Evolutionary conservation across 2,113 vertebrate species (phyloP).

Genomic region (Caretta caretta): DNA sequence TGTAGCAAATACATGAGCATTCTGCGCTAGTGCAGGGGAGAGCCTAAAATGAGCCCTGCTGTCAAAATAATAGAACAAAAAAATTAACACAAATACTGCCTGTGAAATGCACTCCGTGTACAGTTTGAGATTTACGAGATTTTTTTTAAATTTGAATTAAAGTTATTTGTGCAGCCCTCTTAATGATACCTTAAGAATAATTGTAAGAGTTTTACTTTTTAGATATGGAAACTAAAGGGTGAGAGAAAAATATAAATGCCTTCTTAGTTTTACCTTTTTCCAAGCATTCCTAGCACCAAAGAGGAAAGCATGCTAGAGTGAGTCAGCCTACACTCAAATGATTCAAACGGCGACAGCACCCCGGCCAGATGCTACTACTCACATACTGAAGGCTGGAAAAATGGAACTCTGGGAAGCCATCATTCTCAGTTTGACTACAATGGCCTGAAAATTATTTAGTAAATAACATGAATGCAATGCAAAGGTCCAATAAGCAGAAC

Average conservation of each 20-base stretch:
- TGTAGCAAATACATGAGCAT: not conserved
- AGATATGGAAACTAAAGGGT: slow-evolving; percentile 17
- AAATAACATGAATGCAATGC: slow-evolving; percentile 52
- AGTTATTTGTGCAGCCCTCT: not conserved
- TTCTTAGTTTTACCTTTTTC: slow-evolving; percentile 41
- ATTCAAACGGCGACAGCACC: slow-evolving; percentile 50
- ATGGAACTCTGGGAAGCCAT: slow-evolving; percentile 61
- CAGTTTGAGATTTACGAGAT: not conserved
- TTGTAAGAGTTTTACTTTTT: slow-evolving; percentile 20
- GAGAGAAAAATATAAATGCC: not conserved
- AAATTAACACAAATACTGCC: not conserved
- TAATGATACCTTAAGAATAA: slow-evolving; percentile 43
- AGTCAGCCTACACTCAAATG: slow-evolving; percentile 67
- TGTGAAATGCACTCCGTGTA: slow-evolving; percentile 1
- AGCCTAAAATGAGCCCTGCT: not conserved
- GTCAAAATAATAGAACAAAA: not conserved
- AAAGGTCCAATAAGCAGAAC: slow-evolving; percentile 65
- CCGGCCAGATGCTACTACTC: slow-evolving; percentile 45
- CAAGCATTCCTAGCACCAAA: slow-evolving; percentile 35
- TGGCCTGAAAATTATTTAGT: slow-evolving; percentile 60
- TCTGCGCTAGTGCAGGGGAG: not conserved
- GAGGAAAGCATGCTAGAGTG: slow-evolving; percentile 47
- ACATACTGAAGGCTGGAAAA: slow-evolving; percentile 42
- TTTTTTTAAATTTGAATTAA: slow-evolving; percentile 3
- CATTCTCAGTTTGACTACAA: slow-evolving; percentile 42